These are phyloP conservation scores for Drosophila pseudotakahashii DNA, from an alignment of 2,888 invertebrate genomes.

Conservation along the genomic window DNA sequence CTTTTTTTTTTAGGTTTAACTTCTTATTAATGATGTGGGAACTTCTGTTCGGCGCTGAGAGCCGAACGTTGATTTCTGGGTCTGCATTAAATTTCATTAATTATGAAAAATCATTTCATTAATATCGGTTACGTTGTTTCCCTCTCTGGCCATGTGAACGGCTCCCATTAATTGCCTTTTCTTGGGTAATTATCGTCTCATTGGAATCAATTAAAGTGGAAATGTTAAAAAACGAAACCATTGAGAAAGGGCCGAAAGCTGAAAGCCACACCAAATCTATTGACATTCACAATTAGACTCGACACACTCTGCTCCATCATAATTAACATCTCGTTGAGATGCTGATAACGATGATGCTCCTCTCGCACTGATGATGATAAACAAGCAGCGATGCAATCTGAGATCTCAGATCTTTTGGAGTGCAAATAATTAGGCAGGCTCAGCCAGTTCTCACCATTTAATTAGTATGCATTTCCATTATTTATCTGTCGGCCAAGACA, in stretches of 20 bases:
- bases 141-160: conserved; percentile 2
- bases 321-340: conserved; percentile 60
- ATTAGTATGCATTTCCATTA: conserved; percentile 74
- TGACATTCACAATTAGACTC: conserved; percentile 67
- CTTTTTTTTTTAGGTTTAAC: conserved; percentile 22
- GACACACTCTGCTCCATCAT: conserved; percentile 23
- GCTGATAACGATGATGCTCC: conserved; percentile 10
- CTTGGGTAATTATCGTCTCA: conserved; percentile 45
- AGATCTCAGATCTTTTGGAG: conserved; percentile 28
- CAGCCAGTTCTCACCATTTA: conserved; percentile 69
- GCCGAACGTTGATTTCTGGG: conserved; percentile 29
- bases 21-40: conserved; percentile 79
- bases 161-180: conserved; percentile 23
- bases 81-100: conserved; percentile 71
- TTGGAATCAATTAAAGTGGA: conserved; percentile 48
- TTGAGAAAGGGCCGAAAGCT: too few relatives aligned
- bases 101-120: conserved; percentile 72
- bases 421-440: conserved; percentile 60
- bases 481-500: conserved; percentile 58
- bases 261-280: conserved; percentile 45
- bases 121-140: conserved; percentile 55
- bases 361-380: conserved; percentile 12
- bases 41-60: conserved; percentile 65
- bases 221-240: conserved; percentile 40
- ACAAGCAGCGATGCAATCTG: conserved; percentile 24